phyloP scores from a whole-genome alignment of 1,140 invertebrate species.

The Nephila pilipes region DNA sequence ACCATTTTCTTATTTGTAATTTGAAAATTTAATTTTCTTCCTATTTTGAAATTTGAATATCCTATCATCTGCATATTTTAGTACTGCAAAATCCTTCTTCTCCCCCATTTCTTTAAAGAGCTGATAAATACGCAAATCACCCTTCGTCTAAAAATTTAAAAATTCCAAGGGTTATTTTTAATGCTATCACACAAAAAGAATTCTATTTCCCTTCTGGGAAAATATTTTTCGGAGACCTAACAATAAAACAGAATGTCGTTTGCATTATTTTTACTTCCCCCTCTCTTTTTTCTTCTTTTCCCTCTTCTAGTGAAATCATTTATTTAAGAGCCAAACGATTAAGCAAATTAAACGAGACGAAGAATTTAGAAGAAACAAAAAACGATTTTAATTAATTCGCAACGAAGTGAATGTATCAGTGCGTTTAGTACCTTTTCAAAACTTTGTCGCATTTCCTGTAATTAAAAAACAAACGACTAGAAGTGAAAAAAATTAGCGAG shows the following conservation, averaged over 20 bases:
- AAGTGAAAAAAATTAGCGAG: neutral
- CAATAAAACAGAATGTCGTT: constrained; percentile 21
- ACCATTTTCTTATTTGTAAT: too few species aligned
- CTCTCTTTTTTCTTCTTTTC: neutral
- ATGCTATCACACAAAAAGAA: neutral
- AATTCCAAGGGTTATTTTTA: neutral
- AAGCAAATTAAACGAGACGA: constrained; percentile 21
- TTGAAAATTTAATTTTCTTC: too few species aligned
- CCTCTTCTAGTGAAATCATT: constrained; percentile 17
- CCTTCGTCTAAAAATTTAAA: neutral
- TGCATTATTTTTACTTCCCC: neutral
- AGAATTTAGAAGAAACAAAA: neutral
- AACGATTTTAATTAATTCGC: constrained; percentile 9
- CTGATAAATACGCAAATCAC: neutral
- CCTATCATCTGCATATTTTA: neutral
- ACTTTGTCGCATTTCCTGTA: neutral
- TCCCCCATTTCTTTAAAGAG: too few species aligned
- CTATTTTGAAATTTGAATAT: too few species aligned
- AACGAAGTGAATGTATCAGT: constrained; percentile 5
- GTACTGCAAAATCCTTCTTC: too few species aligned
- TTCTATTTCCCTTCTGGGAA: neutral
- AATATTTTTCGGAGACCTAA: neutral
- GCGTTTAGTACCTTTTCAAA: constrained; percentile 35
- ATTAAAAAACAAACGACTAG: constrained; percentile 24
- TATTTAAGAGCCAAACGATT: constrained; percentile 49